Evolutionary conservation across 2,113 vertebrate species (phyloP).

Genomic region (Rynchops niger): DNA sequence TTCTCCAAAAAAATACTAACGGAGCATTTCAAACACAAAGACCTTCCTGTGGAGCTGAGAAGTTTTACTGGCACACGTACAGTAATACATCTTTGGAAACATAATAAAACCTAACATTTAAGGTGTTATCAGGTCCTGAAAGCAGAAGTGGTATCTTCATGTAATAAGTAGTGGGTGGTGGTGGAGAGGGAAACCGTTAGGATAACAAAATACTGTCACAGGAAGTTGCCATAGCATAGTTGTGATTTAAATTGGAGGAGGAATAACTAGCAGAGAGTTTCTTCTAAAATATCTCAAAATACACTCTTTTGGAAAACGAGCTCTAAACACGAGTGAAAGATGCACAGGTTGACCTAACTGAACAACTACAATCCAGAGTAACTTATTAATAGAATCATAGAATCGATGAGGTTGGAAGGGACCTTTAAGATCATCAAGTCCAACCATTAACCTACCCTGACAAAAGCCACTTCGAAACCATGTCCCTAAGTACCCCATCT

Average conservation of each 20-base stretch:
- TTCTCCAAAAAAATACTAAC: constrained; percentile 42
- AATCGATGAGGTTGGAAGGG: too few relatives aligned
- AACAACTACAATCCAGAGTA: not conserved
- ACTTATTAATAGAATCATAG: too few relatives aligned
- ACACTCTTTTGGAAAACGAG: not conserved
- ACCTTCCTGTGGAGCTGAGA: constrained; percentile 60
- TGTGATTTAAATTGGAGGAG: not conserved
- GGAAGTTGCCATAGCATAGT: not conserved
- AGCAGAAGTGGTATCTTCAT: constrained; percentile 33
- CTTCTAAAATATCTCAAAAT: not conserved
- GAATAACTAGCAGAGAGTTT: not conserved
- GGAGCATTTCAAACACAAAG: constrained; percentile 64
- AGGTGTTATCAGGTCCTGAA: constrained; percentile 56
- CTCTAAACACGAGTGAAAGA: not conserved
- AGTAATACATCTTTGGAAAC: constrained; percentile 49
- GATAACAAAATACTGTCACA: not conserved
- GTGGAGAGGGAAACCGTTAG: not conserved
- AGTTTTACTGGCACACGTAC: constrained; percentile 32
- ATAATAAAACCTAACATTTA: constrained; percentile 15
- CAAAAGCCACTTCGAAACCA: too few relatives aligned
- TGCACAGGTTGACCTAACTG: not conserved
- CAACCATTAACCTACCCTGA: too few relatives aligned
- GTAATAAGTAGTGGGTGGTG: not conserved
- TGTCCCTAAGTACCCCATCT: too few relatives aligned
- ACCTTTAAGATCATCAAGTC: too few relatives aligned